These are phyloP conservation scores for Clamator glandarius DNA, from an alignment of 2,797 vertebrate genomes.

Conservation along the genomic window DNA sequence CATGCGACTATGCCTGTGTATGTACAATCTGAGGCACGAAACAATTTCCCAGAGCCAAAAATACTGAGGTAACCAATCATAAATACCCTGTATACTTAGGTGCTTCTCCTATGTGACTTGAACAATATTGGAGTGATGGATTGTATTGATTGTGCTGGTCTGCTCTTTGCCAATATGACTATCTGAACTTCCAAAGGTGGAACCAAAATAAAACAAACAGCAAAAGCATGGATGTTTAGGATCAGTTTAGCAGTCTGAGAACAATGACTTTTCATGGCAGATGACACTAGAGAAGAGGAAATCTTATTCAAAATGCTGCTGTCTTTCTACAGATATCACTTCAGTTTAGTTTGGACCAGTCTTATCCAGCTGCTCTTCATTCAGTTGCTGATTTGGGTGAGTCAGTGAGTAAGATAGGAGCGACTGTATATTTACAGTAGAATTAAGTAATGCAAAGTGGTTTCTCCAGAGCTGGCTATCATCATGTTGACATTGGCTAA, in stretches of 20 bases:
- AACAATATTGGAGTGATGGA: not conserved
- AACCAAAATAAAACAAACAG: not conserved
- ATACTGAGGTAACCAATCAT: not conserved
- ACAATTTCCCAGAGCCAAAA: not conserved
- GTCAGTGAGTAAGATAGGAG: not conserved
- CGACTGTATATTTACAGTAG: not conserved
- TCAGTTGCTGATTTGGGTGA: not conserved
- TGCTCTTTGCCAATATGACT: fast-evolving
- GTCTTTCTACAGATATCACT: not conserved
- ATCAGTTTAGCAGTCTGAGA: not conserved
- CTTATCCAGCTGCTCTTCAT: not conserved
- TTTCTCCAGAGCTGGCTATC: not conserved
- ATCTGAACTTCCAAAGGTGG: not conserved
- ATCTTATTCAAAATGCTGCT: not conserved
- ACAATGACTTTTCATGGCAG: not conserved
- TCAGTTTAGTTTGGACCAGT: not conserved
- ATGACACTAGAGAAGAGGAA: not conserved
- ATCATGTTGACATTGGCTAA: not conserved
- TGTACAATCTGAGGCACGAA: not conserved
- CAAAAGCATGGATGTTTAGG: not conserved
- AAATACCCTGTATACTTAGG: not conserved
- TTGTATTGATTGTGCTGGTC: not conserved
- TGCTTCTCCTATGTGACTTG: not conserved
- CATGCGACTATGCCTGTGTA: not conserved
- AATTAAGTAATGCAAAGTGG: not conserved